Evolutionary conservation across 2,888 invertebrate species (phyloP), one percentile per base, ranked within the genome.

Genomic region (Rosalia funebris): DNA sequence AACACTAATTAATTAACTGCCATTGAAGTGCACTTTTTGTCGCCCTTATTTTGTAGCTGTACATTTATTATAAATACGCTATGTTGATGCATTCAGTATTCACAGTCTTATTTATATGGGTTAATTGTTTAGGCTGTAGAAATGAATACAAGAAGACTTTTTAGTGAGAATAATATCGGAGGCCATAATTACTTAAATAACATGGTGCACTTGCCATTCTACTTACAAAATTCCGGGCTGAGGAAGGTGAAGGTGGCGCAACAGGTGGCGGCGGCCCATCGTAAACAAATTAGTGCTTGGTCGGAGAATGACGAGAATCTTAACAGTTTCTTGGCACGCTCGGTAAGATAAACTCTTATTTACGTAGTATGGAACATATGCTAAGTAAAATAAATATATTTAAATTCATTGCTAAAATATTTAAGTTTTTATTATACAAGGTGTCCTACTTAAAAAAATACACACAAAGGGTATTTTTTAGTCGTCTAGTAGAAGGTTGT

Each of bases 171-270:
- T 64, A 93, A 92, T 80, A 96, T 98, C 70, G 96, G 96, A 60
- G 97, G 97, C 0, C 95, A 96, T 84, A 93, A 93, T 82, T 97
- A 96, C 78, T 83, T 98, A 46, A 88, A 95, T 65, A 98, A 98
- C 80, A 91, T 98, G 86, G 96, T 99, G 16, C 98, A 98, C 80
- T 85, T 99, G 74, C 99, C 99, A 0, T 98, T 99, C 83, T 99
- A 96, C 81, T 85, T 99, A 58, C 98, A 99, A 84, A 98, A 97
- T 83, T 96, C 97, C 0, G 97, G 96, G 7, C 82, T 98, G 61
- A 87, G 96, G 0, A 90, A 94, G 72, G 93, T 95, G 1, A 93
- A 94, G 80, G 85, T 89, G 3, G 95, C 95, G 0, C 94, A 94
- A 81, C 91, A 91, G 79, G 90, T 92, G 0, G 91, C 93, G 0